These are phyloP conservation scores for Leucophenga montana DNA, from an alignment of 2,888 invertebrate genomes.

Conservation along the genomic window DNA sequence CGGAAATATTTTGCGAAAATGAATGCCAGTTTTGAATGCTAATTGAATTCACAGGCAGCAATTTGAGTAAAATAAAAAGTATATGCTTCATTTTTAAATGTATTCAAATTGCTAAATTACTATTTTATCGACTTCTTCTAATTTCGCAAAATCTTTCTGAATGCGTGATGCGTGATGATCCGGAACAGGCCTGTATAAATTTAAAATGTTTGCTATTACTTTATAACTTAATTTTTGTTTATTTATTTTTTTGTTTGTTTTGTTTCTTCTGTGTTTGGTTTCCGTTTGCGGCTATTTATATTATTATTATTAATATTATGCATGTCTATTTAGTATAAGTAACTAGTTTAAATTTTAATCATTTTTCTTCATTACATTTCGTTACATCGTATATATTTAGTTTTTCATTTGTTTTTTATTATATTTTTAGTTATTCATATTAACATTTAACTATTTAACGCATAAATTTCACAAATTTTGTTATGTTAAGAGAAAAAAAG, in stretches of 20 bases:
- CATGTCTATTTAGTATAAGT: not conserved
- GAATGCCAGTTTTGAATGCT: no score
- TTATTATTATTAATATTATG: not conserved
- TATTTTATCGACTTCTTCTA: no score
- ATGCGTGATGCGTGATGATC: no score
- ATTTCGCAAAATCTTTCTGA: no score
- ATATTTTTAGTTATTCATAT: not conserved
- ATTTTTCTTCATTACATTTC: not conserved
- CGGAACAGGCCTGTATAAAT: no score
- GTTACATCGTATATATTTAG: not conserved
- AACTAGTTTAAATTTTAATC: not conserved
- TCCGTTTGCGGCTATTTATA: not conserved
- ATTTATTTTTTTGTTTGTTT: slow-evolving; percentile 37
- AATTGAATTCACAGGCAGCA: no score
- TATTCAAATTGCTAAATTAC: no score
- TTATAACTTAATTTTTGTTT: slow-evolving; percentile 25
- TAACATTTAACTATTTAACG: slow-evolving; percentile 18
- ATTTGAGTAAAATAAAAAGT: no score
- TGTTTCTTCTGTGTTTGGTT: slow-evolving; percentile 34
- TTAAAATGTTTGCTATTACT: slow-evolving; percentile 31
- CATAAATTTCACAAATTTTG: slow-evolving; percentile 2
- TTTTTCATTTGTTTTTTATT: not conserved
- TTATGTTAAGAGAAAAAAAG: no score
- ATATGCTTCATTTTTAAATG: no score
- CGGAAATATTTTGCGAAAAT: no score